Evolutionary conservation across 2,113 vertebrate species (phyloP).

Genomic region (Microtus richardsoni): DNA sequence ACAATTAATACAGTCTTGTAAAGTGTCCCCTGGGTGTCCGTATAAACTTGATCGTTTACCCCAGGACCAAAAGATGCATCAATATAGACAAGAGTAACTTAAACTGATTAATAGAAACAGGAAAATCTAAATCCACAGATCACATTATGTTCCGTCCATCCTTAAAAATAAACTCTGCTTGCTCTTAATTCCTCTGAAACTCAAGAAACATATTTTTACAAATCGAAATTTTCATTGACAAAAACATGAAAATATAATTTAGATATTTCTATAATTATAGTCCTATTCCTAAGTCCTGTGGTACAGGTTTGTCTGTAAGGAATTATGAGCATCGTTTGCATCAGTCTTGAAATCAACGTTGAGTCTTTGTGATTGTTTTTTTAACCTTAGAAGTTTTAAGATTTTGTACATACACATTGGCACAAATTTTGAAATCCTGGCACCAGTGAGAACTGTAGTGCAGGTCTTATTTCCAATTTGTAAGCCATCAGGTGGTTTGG

Average conservation of each 20-base stretch:
- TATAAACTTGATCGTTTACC: conserved; percentile 80
- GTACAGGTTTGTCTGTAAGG: not conserved
- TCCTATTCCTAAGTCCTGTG: conserved; percentile 25
- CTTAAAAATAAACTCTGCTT: not conserved
- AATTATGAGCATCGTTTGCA: not conserved
- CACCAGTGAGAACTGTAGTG: not conserved
- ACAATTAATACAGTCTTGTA: conserved; percentile 85
- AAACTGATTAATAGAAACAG: conserved; percentile 32
- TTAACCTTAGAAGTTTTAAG: not conserved
- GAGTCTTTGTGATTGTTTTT: not conserved
- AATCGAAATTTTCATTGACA: conserved; percentile 17
- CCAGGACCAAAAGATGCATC: conserved; percentile 75
- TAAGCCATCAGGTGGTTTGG: not conserved
- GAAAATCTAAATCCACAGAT: conserved; percentile 13
- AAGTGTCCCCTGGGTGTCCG: conserved; percentile 83
- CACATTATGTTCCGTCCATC: not conserved
- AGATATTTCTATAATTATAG: not conserved
- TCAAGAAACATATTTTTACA: conserved; percentile 32
- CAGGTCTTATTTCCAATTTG: not conserved
- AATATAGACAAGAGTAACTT: conserved; percentile 27
- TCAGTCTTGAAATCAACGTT: not conserved
- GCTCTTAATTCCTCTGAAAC: not conserved
- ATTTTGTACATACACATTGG: not conserved
- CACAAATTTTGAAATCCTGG: not conserved
- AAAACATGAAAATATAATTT: conserved; percentile 11